Evolutionary conservation across 2,888 invertebrate genomes (phyloP).

Genomic region (Dascillus cervinus): DNA sequence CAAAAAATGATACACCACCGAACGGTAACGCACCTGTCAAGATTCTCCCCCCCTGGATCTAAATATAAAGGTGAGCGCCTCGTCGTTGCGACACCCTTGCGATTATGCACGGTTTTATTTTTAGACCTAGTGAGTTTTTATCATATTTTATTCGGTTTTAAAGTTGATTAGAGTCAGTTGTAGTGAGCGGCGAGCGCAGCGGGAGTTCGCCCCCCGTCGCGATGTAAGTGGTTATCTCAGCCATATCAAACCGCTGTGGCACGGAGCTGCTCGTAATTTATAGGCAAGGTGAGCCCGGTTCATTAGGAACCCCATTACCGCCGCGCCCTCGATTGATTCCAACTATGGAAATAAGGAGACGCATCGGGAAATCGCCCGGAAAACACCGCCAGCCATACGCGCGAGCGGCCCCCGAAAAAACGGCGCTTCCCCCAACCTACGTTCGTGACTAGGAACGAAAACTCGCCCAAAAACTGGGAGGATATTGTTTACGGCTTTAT

Average conservation of each 20-base stretch:
- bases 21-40: too few species aligned
- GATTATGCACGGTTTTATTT: constrained; percentile 14
- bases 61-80: too few species aligned
- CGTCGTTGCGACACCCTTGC: too few species aligned
- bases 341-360: constrained; percentile 12
- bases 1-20: too few species aligned
- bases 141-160: constrained; percentile 42
- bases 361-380: too few species aligned
- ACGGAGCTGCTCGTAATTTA: constrained; percentile 45
- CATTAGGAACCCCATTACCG: constrained; percentile 40
- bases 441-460: too few species aligned
- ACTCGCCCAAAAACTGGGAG: too few species aligned
- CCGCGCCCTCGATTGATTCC: constrained; percentile 17
- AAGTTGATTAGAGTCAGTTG: constrained; percentile 43
- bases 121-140: constrained; percentile 20
- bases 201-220: constrained; percentile 41
- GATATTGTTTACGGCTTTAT: too few species aligned
- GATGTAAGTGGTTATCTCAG: constrained; percentile 44
- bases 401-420: too few species aligned
- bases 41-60: too few species aligned
- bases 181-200: constrained; percentile 34
- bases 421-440: too few species aligned
- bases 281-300: constrained; percentile 44
- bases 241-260: constrained; percentile 45
- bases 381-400: too few species aligned